phyloP scores from a whole-genome alignment of 2,113 vertebrate species.

The Pteruthius melanotis region DNA sequence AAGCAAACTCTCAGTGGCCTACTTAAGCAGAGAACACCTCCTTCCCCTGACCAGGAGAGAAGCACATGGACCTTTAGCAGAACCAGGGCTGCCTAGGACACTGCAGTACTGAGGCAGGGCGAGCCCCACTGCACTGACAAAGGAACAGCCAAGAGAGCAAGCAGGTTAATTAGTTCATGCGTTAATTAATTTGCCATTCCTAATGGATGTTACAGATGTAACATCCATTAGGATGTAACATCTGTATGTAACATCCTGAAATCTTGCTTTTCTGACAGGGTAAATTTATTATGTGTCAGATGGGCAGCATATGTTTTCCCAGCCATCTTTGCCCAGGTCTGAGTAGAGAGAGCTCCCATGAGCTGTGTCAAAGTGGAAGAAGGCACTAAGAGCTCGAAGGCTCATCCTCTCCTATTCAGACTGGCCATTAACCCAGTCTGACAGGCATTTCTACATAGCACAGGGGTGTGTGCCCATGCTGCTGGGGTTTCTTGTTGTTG shows the following conservation, averaged over 20 bases:
- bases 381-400: background rate
- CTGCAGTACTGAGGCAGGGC: background rate
- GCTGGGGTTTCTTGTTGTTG: background rate
- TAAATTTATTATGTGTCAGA: background rate
- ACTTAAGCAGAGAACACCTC: background rate
- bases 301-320: background rate
- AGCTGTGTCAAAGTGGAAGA: background rate
- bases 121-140: background rate
- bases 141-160: background rate
- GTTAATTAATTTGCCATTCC: constrained; percentile 6
- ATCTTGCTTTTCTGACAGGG: background rate
- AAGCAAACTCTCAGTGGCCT: background rate
- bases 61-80: background rate
- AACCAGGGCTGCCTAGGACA: background rate
- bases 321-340: background rate
- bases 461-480: no score
- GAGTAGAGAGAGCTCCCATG: background rate
- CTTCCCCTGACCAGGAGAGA: background rate
- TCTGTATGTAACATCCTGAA: no score
- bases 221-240: no score
- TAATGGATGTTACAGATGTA: background rate
- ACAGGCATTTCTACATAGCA: background rate
- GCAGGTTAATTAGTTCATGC: background rate
- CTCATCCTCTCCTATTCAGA: background rate
- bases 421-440: background rate